These are phyloP conservation scores for Eupithecia centaureata DNA, from an alignment of 2,888 invertebrate genomes.

Conservation along the genomic window DNA sequence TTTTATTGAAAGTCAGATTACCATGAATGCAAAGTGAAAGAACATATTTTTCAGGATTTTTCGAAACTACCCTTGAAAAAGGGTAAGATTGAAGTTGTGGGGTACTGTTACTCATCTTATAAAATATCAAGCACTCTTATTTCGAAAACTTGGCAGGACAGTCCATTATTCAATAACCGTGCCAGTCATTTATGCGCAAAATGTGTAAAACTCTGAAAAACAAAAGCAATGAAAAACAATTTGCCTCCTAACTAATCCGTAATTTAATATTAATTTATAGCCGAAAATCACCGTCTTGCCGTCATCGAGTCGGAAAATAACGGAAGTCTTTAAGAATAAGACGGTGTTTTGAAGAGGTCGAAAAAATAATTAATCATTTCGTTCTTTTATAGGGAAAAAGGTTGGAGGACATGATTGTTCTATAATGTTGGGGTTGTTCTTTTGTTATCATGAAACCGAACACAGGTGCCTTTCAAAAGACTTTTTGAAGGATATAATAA, in stretches of 20 bases:
- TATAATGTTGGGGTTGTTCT: slow-evolving; percentile 73
- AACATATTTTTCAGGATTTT: too few species aligned
- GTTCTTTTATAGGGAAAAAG: slow-evolving; percentile 77
- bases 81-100: too few species aligned
- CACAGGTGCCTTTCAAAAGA: slow-evolving; percentile 44
- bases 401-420: slow-evolving; percentile 78
- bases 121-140: too few species aligned
- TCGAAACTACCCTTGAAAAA: too few species aligned
- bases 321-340: slow-evolving; percentile 82
- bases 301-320: slow-evolving; percentile 82
- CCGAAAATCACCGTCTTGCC: slow-evolving; percentile 75
- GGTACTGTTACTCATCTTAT: too few species aligned
- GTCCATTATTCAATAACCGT: not conserved
- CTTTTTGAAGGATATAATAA: slow-evolving; percentile 42
- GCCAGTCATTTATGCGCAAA: not conserved
- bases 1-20: too few species aligned
- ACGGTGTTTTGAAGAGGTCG: slow-evolving; percentile 82
- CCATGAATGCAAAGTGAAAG: too few species aligned
- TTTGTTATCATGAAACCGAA: slow-evolving; percentile 66
- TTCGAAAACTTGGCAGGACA: too few species aligned
- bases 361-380: slow-evolving; percentile 81
- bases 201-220: not conserved
- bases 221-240: slow-evolving; percentile 53
- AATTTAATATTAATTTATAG: slow-evolving; percentile 80
- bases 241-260: slow-evolving; percentile 62